phyloP scores from a whole-genome alignment of 2,888 invertebrate species.

The Leucania comma region DNA sequence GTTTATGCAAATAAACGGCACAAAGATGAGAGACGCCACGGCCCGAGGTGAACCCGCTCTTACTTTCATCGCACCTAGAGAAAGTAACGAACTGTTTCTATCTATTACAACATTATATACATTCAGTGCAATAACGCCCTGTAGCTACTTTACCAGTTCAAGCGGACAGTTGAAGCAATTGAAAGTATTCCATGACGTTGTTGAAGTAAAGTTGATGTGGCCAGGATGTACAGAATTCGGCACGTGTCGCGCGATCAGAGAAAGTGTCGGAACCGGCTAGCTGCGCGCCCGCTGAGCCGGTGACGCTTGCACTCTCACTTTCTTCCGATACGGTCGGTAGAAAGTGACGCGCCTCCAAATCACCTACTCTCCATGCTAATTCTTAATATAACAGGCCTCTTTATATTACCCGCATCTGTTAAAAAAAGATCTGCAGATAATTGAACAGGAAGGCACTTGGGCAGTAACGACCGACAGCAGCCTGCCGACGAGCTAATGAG shows the following conservation, averaged over 20 bases:
- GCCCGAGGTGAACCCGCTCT: slow-evolving; percentile 16
- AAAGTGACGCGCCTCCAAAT: slow-evolving; percentile 70
- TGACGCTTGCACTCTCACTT: slow-evolving; percentile 72
- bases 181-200: neutral
- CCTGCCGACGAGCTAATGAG: neutral
- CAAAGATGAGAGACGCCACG: neutral
- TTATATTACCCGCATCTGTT: slow-evolving; percentile 1
- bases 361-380: slow-evolving; percentile 61
- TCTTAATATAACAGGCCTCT: slow-evolving; percentile 30
- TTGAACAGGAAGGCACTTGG: neutral
- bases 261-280: slow-evolving; percentile 60
- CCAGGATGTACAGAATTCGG: slow-evolving; percentile 50
- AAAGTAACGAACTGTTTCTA: slow-evolving; percentile 45
- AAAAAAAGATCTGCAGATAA: neutral
- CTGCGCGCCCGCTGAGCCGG: slow-evolving; percentile 30
- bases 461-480: neutral
- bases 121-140: slow-evolving; percentile 1
- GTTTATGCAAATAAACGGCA: slow-evolving; percentile 3
- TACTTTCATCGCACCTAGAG: slow-evolving; percentile 53
- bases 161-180: neutral
- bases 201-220: neutral
- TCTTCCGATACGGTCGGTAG: slow-evolving; percentile 68
- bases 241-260: slow-evolving; percentile 53
- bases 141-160: neutral
- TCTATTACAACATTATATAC: slow-evolving; percentile 32